Base-by-base conservation (phyloP, 1,140 invertebrate genomes). In the Micrasema longulum region DNA sequence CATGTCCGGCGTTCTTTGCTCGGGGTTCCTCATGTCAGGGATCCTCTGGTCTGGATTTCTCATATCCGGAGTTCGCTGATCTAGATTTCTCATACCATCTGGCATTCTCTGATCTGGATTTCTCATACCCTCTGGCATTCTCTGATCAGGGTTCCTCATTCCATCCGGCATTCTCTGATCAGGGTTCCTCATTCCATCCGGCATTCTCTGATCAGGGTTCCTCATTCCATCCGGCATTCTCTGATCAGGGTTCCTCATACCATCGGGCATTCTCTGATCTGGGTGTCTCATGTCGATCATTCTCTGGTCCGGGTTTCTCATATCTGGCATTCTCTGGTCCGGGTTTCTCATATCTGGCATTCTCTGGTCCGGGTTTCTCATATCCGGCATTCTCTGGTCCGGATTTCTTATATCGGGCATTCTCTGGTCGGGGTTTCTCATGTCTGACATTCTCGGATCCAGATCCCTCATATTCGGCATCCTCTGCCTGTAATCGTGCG, bases 1-100 rank as follows among this genome's bases (percentile, higher is more conserved):
- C 53, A 82, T 57, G 1, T 70, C 77, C 60, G 26, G 23, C 23
- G 14, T 31, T 14, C 65, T 52, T 11, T 11, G 43, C 35, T 52
- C 50, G 5, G 31, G 52, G 20, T 60, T 55, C n/a, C 68, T 45
- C 65, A 38, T 38, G 65, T 55, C 36, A 53, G 72, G 73, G 5
- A 26, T 31, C 26, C 65, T 52, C 11, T 11, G 43, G 31, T 52
- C 50, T 9, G 31, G 52, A 12, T 69, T 55, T 22, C 68, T 45
- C 65, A 38, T 38, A 48, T 55, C 36, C 55, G 72, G 73, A 4
- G 7, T 31, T 31, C 26, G 4, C 74, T 77, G 20, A 73, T 20
- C 11, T 45, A 47, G 38, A 2, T 62, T 14, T 62, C 38, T 41
- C 35, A 31, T 31, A 4, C 26, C 26, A 4, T 31, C 26, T 2